Percentiles rank a stretch among this genome's conserved stretches.
phyloP scores from a whole-genome alignment of 2,113 vertebrate genomes.

The Sporophila hypoxantha region DNA sequence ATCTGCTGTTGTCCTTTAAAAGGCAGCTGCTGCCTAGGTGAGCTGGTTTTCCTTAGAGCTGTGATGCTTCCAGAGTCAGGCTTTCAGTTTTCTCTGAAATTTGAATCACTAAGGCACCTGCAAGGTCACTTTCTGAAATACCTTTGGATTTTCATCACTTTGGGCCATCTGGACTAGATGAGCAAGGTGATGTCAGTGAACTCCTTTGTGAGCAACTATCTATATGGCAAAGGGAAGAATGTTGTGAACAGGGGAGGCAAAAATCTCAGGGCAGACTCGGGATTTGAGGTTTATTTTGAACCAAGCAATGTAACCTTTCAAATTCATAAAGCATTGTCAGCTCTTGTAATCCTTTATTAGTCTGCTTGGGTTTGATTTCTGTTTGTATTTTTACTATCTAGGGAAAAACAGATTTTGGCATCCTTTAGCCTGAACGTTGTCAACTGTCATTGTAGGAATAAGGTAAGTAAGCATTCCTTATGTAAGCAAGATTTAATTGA shows the following conservation, averaged over 20 bases:
- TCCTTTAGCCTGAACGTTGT: neutral
- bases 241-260: neutral
- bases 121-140: constrained; percentile 23
- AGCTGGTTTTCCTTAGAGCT: neutral
- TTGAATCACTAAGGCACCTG: neutral
- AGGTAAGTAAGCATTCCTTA: neutral
- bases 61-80: neutral
- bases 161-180: constrained; percentile 18
- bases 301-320: neutral
- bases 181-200: neutral
- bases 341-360: neutral
- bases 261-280: neutral
- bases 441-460: neutral
- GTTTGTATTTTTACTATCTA: neutral
- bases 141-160: constrained; percentile 1
- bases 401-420: neutral
- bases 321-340: neutral
- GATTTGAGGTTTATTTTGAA: constrained; percentile 5
- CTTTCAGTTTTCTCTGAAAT: neutral
- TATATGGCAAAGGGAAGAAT: neutral
- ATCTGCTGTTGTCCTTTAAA: neutral
- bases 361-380: constrained; percentile 10
- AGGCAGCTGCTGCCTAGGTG: constrained; percentile 2
- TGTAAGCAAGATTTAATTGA: constrained; percentile 6
- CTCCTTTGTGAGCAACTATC: neutral